Evolutionary conservation across 2,113 vertebrate species (phyloP), one percentile per base, ranked within the genome.

Genomic region (Monarcha castaneiventris): DNA sequence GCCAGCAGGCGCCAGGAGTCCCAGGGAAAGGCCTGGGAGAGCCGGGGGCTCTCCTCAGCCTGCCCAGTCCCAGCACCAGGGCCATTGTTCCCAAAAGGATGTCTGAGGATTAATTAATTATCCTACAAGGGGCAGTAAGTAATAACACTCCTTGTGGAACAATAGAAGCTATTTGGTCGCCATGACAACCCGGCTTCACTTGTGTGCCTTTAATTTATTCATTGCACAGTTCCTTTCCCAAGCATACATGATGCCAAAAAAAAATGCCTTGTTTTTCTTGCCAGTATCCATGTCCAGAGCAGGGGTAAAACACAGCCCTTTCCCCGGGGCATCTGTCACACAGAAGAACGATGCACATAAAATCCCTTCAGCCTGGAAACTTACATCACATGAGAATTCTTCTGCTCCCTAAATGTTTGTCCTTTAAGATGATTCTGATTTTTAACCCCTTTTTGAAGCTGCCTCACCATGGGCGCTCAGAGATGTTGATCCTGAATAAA

Each of bases 81-180:
- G 49, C 79, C 92, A 92, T 89, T 96, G 91, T 80, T 94, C 91
- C 91, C 73, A 7, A 84, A 95, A 94, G 43, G 67, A 92, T 90
- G 92, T 71, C 93, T 95, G 89, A 94, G 88, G 94, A 94, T 96
- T 94, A 94, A 97, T 97, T 96, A 97, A 96, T 96, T 91, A 95
- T 96, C 95, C 82, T 90, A 93, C 86, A 90, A 95, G 91, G 96
- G 94, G 78, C 81, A 95, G 86, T 97, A 97, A 97, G 93, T 94
- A 96, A 92, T 94, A 96, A 93, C 83, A 87, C 92, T 96, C 81
- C 35, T 93, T 51, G 81, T 85, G 84, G 94, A 96, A 96, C 96
- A 92, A 96, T 90, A 86, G 90, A 94, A 95, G 91, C 88, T 92
- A 95, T 93, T 87, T 88, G 79, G 92, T 96, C 84, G 4, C 69